Conservation (phyloP, 2,797 vertebrate species). For the Anguilla marmorata region DNA sequence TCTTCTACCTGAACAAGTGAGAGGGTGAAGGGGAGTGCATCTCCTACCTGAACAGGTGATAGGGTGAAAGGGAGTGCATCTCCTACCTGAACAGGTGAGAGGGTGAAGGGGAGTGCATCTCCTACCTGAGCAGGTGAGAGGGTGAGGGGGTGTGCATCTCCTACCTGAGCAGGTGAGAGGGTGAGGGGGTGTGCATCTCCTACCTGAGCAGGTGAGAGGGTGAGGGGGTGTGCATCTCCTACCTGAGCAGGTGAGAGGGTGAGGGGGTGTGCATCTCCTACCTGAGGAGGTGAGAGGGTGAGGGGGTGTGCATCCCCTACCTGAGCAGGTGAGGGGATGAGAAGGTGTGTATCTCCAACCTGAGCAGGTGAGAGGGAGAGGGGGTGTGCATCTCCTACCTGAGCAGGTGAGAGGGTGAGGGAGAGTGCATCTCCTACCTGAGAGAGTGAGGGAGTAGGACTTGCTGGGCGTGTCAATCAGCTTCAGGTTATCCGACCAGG, state of each 20-base stretch:
- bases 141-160: too few relatives aligned
- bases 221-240: not conserved
- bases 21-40: not conserved
- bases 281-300: not conserved
- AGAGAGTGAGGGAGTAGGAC: constrained; percentile 39
- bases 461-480: constrained; percentile 46
- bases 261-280: not conserved
- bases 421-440: not conserved
- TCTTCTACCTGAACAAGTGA: too few relatives aligned
- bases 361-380: not conserved
- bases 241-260: not conserved
- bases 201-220: not conserved
- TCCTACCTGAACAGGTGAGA: not conserved
- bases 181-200: not conserved
- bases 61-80: not conserved
- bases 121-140: too few relatives aligned
- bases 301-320: not conserved
- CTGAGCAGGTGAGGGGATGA: not conserved
- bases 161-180: not conserved
- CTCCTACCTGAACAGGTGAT: not conserved
- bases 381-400: not conserved
- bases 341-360: not conserved
- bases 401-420: not conserved
- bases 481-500: constrained; percentile 51
- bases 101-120: too few relatives aligned